These are phyloP conservation scores for Enteromius unitaeniatus DNA, from an alignment of 2,797 vertebrate genomes.

Conservation along the genomic window DNA sequence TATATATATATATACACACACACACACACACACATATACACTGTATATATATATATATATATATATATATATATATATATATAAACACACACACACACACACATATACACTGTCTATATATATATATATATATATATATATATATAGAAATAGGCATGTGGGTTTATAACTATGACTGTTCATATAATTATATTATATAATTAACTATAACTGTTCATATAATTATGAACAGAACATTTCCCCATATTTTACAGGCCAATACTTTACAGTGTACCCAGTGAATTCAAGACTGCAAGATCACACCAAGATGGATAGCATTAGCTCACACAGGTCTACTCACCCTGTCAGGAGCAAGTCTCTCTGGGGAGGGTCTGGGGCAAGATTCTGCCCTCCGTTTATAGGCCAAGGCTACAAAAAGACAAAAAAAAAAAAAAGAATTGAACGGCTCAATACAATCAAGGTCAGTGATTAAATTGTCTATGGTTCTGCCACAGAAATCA, in stretches of 20 bases:
- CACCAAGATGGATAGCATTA: neutral
- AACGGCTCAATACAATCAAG: constrained; percentile 10
- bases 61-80: no score
- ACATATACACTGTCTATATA: no score
- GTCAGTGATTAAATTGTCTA: neutral
- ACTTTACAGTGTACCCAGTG: neutral
- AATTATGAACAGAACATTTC: no score
- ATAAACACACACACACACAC: no score
- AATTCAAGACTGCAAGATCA: neutral
- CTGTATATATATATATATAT: no score
- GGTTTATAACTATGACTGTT: no score
- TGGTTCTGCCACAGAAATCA: neutral
- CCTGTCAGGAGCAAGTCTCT: constrained; percentile 96
- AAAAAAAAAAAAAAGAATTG: neutral
- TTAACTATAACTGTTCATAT: no score
- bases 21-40: no score
- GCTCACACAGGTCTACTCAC: constrained; percentile 73
- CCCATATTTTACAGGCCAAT: neutral
- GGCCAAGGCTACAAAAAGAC: constrained; percentile 86
- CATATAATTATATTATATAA: no score
- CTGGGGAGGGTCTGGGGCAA: constrained; percentile 89
- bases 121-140: no score
- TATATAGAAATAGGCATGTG: no score
- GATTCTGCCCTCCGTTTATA: constrained; percentile 89
- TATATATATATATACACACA: no score